Percentiles rank a stretch among this genome's conserved stretches.
These are phyloP conservation scores for Bufo bufo DNA, from an alignment of 2,113 vertebrate genomes.

Conservation along the genomic window DNA sequence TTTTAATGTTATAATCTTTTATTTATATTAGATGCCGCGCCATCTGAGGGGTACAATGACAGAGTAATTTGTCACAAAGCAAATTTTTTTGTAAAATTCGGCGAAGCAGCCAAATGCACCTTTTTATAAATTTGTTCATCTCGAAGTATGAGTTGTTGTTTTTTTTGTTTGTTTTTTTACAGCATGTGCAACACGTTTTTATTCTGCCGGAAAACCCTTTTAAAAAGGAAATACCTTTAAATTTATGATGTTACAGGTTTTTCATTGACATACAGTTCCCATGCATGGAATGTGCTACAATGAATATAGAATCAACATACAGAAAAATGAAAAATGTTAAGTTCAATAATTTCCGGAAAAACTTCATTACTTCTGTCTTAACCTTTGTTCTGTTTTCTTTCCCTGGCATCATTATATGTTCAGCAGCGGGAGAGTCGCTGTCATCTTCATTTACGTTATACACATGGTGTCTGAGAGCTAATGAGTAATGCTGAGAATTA, in stretches of 20 bases:
- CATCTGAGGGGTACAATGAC: no score
- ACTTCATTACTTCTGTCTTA: slow-evolving; percentile 18
- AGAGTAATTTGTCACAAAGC: no score
- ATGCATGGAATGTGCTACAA: not conserved
- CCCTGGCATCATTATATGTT: slow-evolving; percentile 16
- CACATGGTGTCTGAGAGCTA: slow-evolving; percentile 69
- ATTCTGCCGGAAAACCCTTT: not conserved
- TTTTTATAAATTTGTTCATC: no score
- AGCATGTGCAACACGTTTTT: no score
- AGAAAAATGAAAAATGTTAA: not conserved
- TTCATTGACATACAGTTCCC: not conserved
- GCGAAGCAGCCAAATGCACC: no score
- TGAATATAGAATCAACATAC: not conserved
- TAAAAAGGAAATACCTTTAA: no score
- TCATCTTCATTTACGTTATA: slow-evolving; percentile 69
- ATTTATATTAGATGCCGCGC: no score
- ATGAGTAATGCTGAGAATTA: slow-evolving; percentile 78
- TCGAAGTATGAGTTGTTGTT: no score
- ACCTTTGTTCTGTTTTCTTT: slow-evolving; percentile 36
- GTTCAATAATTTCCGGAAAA: not conserved
- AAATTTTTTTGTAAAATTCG: no score
- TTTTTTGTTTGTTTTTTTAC: no score
- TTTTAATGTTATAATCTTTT: no score
- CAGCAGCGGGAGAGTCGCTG: slow-evolving; percentile 62
- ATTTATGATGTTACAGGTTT: not conserved